Evolutionary conservation across 2,113 vertebrate genomes (phyloP), one percentile per base, ranked within the genome.

Genomic region (Notothenia coriiceps): DNA sequence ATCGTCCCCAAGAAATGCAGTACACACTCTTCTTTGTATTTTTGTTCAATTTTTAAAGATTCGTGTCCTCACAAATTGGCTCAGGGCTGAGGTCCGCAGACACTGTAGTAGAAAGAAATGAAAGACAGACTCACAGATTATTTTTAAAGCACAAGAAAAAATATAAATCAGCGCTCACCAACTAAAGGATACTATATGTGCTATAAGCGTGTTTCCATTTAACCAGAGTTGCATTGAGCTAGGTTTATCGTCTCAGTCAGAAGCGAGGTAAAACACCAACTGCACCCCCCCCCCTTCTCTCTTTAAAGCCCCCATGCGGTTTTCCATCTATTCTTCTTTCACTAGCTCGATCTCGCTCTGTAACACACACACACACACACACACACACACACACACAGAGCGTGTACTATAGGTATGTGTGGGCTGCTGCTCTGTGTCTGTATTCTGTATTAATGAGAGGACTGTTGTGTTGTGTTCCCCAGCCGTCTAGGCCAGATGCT

Each of bases 391-490:
- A 65, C 86, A 84, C 84, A 84, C 84, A 33, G 85, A 77, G 87
- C 71, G 10, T 79, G 79, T 74, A 57, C 80, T 74, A 77, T 86
- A 88, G 83, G 73, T 85, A 77, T 49, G 79, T 89, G 87, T 86
- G 86, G 83, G 86, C 83, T 70, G 77, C 83, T 74, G 90, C 81
- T 77, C 74, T 65, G 86, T 84, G 83, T 86, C 79, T 83, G 83
- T 86, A 79, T 88, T 88, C 75, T 82, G 84, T 89, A 89, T 90
- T 91, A 92, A 92, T 91, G 88, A 93, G 86, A 87, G 70, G 76
- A 74, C 85, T 77, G 88, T 85, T 89, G 84, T 85, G 87, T 80
- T 84, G 83, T 89, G 84, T 86, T 91, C 86, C 86, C 82, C 70
- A 84, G 86, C 84, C 80, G 70, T 88, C 91, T 84, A 35, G 73